Conservation (phyloP, 2,113 vertebrate species). For the Phyllostomus discolor region DNA sequence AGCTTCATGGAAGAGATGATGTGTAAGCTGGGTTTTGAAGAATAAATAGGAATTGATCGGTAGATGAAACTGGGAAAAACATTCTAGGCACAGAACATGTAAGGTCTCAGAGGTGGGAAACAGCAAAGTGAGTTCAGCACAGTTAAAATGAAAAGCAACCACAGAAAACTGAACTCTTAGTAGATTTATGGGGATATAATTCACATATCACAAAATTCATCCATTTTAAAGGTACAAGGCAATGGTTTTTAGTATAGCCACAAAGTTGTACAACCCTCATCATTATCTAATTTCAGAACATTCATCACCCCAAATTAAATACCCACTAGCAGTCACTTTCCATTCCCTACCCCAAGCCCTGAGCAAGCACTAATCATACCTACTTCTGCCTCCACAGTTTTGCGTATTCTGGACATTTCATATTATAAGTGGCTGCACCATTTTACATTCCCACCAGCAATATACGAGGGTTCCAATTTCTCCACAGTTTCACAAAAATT, state of each 20-base stretch:
- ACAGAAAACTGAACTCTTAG: not conserved
- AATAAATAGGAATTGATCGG: not conserved
- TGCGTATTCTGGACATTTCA: not conserved
- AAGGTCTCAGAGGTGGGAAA: not conserved
- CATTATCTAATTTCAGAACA: not conserved
- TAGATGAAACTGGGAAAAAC: not conserved
- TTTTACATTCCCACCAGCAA: not conserved
- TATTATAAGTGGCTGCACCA: not conserved
- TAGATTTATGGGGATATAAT: constrained; percentile 26
- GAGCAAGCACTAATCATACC: not conserved
- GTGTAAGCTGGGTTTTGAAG: not conserved
- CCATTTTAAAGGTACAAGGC: not conserved
- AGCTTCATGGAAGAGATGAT: not conserved
- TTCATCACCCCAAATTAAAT: not conserved
- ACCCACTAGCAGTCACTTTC: not conserved
- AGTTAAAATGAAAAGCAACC: not conserved
- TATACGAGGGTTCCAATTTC: no score
- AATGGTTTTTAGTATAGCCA: constrained; percentile 2
- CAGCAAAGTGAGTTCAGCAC: not conserved
- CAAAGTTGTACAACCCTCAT: not conserved
- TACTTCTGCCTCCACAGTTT: not conserved
- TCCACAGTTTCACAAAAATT: not conserved
- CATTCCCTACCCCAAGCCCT: not conserved
- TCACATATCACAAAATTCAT: not conserved
- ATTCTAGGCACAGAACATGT: not conserved